A percentile compares a stretch with the other conserved stretches of the same genome.
These are phyloP conservation scores for Hyla sarda DNA, from an alignment of 2,113 vertebrate genomes.

Conservation along the genomic window DNA sequence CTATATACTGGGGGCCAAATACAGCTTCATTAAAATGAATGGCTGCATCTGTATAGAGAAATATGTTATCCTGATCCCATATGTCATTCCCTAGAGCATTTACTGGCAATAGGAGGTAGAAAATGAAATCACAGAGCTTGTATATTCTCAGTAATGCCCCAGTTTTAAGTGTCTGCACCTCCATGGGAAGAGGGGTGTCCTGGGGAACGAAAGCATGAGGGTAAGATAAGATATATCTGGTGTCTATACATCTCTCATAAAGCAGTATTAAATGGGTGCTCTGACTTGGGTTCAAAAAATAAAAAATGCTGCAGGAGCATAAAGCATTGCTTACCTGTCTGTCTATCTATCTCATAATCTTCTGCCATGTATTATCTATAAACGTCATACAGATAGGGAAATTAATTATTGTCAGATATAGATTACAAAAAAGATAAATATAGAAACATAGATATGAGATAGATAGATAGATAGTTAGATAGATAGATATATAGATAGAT, in stretches of 20 bases:
- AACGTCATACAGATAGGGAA: too few relatives aligned
- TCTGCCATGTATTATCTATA: too few relatives aligned
- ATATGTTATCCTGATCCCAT: constrained; percentile 3
- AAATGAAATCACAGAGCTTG: not conserved
- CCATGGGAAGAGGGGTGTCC: not conserved
- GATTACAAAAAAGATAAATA: too few relatives aligned
- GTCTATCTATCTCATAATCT: too few relatives aligned
- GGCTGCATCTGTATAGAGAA: constrained; percentile 19
- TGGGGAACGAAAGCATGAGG: not conserved
- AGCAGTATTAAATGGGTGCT: too few relatives aligned
- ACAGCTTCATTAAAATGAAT: constrained; percentile 10
- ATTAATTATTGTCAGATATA: too few relatives aligned
- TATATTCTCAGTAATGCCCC: not conserved
- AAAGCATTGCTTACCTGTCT: too few relatives aligned
- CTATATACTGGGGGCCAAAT: constrained; percentile 16
- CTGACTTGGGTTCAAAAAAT: too few relatives aligned
- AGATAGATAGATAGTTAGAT: too few relatives aligned
- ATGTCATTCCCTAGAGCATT: constrained; percentile 8
- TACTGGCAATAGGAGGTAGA: not conserved
- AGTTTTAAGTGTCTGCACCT: not conserved
- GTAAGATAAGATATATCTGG: not conserved
- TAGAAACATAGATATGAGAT: too few relatives aligned
- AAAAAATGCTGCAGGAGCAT: too few relatives aligned
- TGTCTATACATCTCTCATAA: not conserved
- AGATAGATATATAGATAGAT: too few relatives aligned